Base-by-base conservation (phyloP, 1,140 invertebrate genomes). In the Palaemon carinicauda region DNA sequence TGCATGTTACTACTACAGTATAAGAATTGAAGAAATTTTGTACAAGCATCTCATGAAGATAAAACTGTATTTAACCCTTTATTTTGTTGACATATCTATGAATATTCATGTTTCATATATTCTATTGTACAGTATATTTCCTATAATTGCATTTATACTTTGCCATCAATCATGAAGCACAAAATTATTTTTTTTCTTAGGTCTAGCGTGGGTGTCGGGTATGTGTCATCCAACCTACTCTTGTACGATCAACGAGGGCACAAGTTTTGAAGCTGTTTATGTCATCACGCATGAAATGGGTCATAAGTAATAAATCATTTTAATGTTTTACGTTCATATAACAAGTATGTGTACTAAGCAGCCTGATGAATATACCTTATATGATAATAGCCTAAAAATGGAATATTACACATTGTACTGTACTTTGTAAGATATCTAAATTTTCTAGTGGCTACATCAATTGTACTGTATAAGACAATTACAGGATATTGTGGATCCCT, bases 211-310 rank as follows among this genome's bases (percentile, higher is more conserved):
- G 91, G 91, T 92, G 7, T 90, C 91, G 31, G 92, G 91, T 27
- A 92, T 92, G 92, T 92, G 92, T 86, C 89, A 91, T 33, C 88
- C 90, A 3, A 81, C 83, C 12, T 92, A 92, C 83, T 91, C 91
- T 41, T 92, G 91, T 75, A 92, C 91, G 9, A 89, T 92, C 51
- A 92, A 92, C 80, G 92, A 92, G 88, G 92, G 91, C 29, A 91
- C 90, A 31, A 92, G 89, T 71, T 92, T 92, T 84, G 92, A 92
- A 89, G 90, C 91, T 15, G 91, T 91, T 14, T 92, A 90, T 87
- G 92, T 92, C 17, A 92, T 92, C 31, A 90, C 91, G 51, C 92
- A 92, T 83, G 92, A 92, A 89, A 90, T 92, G 89, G 91, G 91
- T 0, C 92, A 92, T 85, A 92, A 91, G 91, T 92, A 82, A 87